Evolutionary conservation across 2,797 vertebrate genomes (phyloP), one percentile per base, ranked within the genome.

Genomic region (Peromyscus nudipes): DNA sequence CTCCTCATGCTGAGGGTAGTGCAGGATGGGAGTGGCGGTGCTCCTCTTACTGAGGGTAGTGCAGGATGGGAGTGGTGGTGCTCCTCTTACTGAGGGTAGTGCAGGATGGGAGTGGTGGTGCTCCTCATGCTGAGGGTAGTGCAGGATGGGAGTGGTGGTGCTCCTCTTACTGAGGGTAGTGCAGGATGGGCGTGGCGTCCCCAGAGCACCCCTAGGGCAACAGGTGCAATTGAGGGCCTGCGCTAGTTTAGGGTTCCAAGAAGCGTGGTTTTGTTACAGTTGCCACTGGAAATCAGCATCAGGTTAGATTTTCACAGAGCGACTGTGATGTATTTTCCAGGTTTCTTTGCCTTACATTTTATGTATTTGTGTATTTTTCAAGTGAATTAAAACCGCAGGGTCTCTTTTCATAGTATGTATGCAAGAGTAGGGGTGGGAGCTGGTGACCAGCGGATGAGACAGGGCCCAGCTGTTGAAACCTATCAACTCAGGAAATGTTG

Each of bases 401-500:
- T n/a, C n/a, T n/a, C n/a, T 62, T 23, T 69, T 62, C 2, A 49
- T 29, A 3, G 8, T 13, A 16, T 65, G 46, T 16, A 57, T 29
- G 1, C 19, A 4, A 27, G 37, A 17, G 21, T 37, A 1, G 9
- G 75, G 64, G 29, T 34, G 29, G 43, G 10, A 57, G 10, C 12
- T 76, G 64, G 79, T 69, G 81, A 7, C 3, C 52, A 49, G 64
- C 55, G 43, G 52, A 17, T 23, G 67, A 6, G 0, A 67, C 12
- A 8, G 27, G n/a, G 17, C 43, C 2, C 23, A 0, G 21, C 0
- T n/a, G 55, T 43, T 52, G 34, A 27, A 3, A 5, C 57, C n/a
- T 1, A 10, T 55, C 6, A 76, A 40, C 34, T 52, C 31, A 67
- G 3, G 46, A 43, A 7, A 0, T 52, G 9, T 37, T 11, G 29